Base-by-base conservation (phyloP, 1,140 invertebrate genomes). In the Dufourea novaeangliae region DNA sequence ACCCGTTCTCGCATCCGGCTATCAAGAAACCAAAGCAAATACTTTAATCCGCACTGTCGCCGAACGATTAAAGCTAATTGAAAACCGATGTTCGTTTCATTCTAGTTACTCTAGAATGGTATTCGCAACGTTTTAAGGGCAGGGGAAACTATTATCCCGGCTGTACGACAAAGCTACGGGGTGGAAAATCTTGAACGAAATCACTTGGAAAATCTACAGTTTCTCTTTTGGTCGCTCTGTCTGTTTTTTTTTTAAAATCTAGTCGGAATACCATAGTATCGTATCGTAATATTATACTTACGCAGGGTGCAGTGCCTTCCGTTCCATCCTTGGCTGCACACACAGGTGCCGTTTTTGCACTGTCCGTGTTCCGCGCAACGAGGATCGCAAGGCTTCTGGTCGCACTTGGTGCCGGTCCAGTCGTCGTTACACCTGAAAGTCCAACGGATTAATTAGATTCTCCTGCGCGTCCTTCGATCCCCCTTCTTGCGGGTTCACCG, bases 281-380 rank as follows among this genome's bases (percentile, higher is more conserved):
- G n/a, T 57, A 70, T 6, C 12, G 22, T 27, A 27, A 34, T n/a
- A 27, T 44, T 61, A 29, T 86, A 95, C 96, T 97, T 95, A 99
- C 98, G 97, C 86, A 99, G 91, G 41, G 98, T 98, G 92, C 98
- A 99, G 89, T 98, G 98, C 86, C 96, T 95, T 79, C 98, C 98
- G 93, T 99, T 99, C 98, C 98, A 99, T 70, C 98, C 98, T 91
- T 97, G 97, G 25, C 97, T 96, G 91, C 98, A 99, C 56, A 98
- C 96, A 91, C 98, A 99, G 32, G 97, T 98, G 41, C 98, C 98
- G 91, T 99, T 99, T 89, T 97, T 96, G 92, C 99, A 99, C 90
- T 98, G 97, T 0, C 99, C 98, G 87, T 98, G 97, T 84, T 98
- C 97, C n/a, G 95, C 95, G 90, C 98, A 98, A 67, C 98, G 95